These are phyloP conservation scores for Florisuga fusca DNA, from an alignment of 2,797 vertebrate species.

Conservation along the genomic window DNA sequence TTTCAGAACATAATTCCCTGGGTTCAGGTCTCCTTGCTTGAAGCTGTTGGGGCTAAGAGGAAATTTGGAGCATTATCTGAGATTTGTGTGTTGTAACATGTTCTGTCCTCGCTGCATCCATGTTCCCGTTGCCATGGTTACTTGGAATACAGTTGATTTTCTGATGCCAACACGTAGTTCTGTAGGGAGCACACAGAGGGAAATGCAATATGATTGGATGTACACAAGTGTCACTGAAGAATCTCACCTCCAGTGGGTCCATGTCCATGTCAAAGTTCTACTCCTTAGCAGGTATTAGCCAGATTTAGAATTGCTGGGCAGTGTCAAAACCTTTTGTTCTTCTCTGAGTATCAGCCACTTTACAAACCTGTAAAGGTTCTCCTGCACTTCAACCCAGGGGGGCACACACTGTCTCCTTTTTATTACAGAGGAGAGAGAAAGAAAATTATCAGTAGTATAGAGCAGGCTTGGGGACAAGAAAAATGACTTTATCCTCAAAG, in stretches of 20 bases:
- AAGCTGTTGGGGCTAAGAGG: neutral
- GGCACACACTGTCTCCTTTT: neutral
- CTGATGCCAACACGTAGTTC: neutral
- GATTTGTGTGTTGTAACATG: neutral
- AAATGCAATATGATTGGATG: neutral
- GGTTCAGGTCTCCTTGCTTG: neutral
- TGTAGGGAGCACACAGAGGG: neutral
- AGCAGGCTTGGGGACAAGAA: neutral
- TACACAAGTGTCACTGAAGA: neutral
- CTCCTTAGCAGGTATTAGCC: neutral
- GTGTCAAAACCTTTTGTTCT: neutral
- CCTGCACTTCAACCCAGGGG: neutral
- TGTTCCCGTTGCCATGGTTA: constrained; percentile 35
- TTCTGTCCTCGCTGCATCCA: neutral
- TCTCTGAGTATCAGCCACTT: neutral
- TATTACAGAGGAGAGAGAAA: neutral
- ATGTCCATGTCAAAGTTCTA: neutral
- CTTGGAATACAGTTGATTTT: neutral
- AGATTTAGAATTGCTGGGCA: neutral
- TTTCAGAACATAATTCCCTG: neutral
- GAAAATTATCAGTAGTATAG: neutral
- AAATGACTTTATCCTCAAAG: neutral
- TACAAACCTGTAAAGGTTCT: neutral
- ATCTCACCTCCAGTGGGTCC: neutral
- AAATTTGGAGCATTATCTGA: neutral